A percentile compares a stretch with the other conserved stretches of the same genome.
These are phyloP conservation scores for Thera britannica DNA, from an alignment of 2,888 invertebrate genomes.

Conservation along the genomic window DNA sequence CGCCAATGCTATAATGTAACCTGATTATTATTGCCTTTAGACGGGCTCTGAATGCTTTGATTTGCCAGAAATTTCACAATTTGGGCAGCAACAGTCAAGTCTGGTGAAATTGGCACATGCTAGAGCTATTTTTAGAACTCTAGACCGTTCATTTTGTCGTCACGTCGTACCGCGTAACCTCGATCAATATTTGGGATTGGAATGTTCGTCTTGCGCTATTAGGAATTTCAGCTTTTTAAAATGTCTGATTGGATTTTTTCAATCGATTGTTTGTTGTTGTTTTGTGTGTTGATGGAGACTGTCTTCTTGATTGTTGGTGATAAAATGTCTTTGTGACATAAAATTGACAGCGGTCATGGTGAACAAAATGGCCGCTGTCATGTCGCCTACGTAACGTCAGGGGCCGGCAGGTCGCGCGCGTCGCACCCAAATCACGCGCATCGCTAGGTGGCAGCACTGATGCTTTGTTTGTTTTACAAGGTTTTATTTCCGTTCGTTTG, in stretches of 20 bases:
- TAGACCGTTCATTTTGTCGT: conserved; percentile 53
- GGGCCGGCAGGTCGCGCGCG: conserved; percentile 19
- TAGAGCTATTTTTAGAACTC: conserved; percentile 75
- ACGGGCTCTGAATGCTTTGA: conserved; percentile 5
- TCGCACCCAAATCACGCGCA: conserved; percentile 66
- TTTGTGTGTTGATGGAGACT: conserved; percentile 41
- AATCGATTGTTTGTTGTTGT: conserved; percentile 70
- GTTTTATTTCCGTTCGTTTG: neutral
- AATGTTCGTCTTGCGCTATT: conserved; percentile 19
- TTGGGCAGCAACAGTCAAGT: conserved; percentile 27
- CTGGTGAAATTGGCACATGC: conserved; percentile 67
- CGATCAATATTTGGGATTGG: conserved; percentile 52
- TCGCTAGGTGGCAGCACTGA: conserved; percentile 63
- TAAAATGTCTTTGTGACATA: conserved; percentile 78
- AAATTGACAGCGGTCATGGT: conserved; percentile 73
- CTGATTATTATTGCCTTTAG: conserved; percentile 27
- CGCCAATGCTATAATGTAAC: conserved; percentile 69
- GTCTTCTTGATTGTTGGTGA: conserved; percentile 66
- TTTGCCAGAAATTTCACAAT: conserved; percentile 41
- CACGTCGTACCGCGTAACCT: neutral
- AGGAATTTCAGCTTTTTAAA: neutral
- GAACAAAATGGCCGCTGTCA: conserved; percentile 69
- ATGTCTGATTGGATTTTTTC: neutral
- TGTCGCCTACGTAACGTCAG: conserved; percentile 21
- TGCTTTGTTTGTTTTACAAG: conserved; percentile 50